Base-by-base conservation (phyloP, 2,113 vertebrate species). In the Rana temporaria region DNA sequence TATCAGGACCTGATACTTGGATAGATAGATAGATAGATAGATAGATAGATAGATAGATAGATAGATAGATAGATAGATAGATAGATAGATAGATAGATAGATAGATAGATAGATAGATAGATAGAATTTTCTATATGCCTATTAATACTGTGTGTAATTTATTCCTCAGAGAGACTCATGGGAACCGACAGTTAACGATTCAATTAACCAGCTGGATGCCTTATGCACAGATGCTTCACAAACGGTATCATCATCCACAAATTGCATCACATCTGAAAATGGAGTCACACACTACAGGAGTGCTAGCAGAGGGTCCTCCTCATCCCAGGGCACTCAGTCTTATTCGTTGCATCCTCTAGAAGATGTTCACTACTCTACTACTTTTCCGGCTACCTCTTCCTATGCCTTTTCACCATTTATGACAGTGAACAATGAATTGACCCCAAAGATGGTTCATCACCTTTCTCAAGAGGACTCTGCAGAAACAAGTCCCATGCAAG, bases 311-410 rank as follows among this genome's bases (percentile, higher is more conserved):
- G 92, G 82, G 14, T 60, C 92, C 0, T 79, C 90, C 78, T n/a
- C 94, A 20, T 79, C 92, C 0, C 80, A 75, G 57, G 89, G 90
- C 68, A 69, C 92, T 14, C 96, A 96, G 86, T 59, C 94, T 32
- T 98, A 96, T 87, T 86, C 94, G 0, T 85, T 98, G 72, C 96
- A 96, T 38, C 8, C 95, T 0, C 89, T 96, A 0, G 97, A 99
- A 65, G 98, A 99, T 0, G 87, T 87, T 18, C 95, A 96, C 84
- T 97, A 93, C 84, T 48, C 93, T 0, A 78, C 92, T 5, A 87
- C 93, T 75, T 97, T 94, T 77, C 85, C 91, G 0, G 65, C 90
- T 22, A 11, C 90, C 11, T 82, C 94, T 0, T 83, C 93, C 11
- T 97, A 95, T 83, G 16, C 93, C 56, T 88, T 92, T 74, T 85